These are phyloP conservation scores for Bambusicola thoracicus DNA, from an alignment of 2,113 vertebrate genomes.

Conservation along the genomic window DNA sequence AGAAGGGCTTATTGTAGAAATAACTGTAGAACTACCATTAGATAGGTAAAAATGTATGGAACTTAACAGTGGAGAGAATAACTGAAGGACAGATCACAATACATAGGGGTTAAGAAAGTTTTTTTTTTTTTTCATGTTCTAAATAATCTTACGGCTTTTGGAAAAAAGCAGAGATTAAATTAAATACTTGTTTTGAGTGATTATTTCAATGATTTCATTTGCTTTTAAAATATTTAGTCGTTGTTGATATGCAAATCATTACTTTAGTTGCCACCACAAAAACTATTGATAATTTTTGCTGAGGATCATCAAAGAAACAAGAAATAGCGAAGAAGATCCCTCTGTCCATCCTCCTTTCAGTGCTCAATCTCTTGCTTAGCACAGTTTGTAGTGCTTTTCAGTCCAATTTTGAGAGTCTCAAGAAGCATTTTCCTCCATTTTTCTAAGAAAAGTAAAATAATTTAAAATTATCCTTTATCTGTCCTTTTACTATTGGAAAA, in stretches of 20 bases:
- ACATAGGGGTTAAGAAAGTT: background rate
- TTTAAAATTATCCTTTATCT: background rate
- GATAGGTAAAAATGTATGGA: background rate
- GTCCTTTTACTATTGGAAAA: background rate
- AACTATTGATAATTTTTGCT: background rate
- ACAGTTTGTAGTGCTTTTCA: background rate
- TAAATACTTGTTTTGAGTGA: background rate
- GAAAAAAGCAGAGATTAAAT: background rate
- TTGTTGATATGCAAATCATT: slow-evolving; percentile 6
- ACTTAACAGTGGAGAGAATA: background rate
- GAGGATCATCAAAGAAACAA: background rate
- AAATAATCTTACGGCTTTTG: background rate
- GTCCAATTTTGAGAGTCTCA: background rate
- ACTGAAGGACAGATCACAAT: background rate
- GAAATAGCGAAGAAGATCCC: background rate
- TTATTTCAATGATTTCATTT: background rate
- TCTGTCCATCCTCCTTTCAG: background rate
- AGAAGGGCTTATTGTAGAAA: background rate
- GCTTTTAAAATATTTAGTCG: slow-evolving; percentile 1
- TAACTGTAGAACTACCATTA: background rate
- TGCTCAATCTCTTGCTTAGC: background rate
- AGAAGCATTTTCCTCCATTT: background rate
- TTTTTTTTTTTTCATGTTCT: background rate
- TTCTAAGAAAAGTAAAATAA: background rate
- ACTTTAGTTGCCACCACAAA: background rate